A percentile compares a stretch with the other conserved stretches of the same genome.
These are phyloP conservation scores for Melanaphis sacchari DNA, from an alignment of 1,140 invertebrate genomes.

Conservation along the genomic window DNA sequence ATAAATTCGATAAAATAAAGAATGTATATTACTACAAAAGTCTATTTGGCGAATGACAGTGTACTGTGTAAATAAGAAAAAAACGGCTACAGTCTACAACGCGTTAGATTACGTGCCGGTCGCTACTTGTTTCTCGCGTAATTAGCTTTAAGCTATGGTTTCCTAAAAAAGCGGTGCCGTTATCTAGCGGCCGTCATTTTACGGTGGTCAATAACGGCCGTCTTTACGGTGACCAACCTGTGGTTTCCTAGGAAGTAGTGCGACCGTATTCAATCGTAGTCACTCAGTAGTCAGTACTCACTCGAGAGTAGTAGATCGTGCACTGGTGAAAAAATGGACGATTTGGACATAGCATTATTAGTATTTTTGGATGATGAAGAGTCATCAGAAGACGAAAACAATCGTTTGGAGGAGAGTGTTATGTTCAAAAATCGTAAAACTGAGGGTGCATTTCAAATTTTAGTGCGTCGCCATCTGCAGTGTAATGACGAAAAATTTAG, in stretches of 20 bases:
- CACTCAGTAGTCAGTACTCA: background rate
- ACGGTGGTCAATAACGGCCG: constrained; percentile 27
- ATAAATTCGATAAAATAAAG: too few relatives aligned
- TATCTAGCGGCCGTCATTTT: background rate
- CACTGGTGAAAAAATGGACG: constrained; percentile 17
- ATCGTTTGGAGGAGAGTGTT: constrained; percentile 19
- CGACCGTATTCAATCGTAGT: constrained; percentile 39
- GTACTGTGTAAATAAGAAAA: too few relatives aligned
- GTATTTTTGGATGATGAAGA: constrained; percentile 28
- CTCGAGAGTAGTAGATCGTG: background rate
- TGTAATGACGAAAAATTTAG: constrained; percentile 51
- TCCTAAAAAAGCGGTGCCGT: constrained; percentile 34
- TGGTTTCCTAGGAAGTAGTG: constrained; percentile 16
- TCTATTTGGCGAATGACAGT: too few relatives aligned
- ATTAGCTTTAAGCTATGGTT: constrained; percentile 47
- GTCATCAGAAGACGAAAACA: constrained; percentile 25
- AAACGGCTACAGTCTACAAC: too few relatives aligned
- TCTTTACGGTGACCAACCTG: constrained; percentile 15
- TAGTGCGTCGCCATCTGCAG: constrained; percentile 42
- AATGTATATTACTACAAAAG: too few relatives aligned
- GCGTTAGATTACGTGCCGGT: too few relatives aligned
- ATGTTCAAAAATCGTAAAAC: constrained; percentile 33
- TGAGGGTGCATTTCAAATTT: constrained; percentile 47
- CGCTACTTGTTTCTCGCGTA: too few relatives aligned
- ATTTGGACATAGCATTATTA: constrained; percentile 19